phyloP scores from a whole-genome alignment of 2,888 invertebrate species.

The Oscheius onirici region DNA sequence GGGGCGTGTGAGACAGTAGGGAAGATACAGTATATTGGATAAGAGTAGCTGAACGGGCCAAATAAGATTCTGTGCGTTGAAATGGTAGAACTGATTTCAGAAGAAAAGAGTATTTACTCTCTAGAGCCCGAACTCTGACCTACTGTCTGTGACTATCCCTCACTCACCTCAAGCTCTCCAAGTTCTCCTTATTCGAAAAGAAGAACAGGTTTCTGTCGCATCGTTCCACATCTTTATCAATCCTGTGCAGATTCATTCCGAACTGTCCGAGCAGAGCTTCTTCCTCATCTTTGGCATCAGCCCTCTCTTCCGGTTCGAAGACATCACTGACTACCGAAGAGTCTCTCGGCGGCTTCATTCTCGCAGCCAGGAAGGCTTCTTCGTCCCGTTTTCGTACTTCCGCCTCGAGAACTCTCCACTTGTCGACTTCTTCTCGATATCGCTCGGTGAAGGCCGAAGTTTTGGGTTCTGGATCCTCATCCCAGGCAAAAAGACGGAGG shows the following conservation, averaged over 20 bases:
- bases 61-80: no score
- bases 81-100: no score
- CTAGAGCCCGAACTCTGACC: no score
- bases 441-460: slow-evolving; percentile 47
- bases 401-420: slow-evolving; percentile 93
- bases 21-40: no score
- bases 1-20: no score
- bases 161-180: slow-evolving; percentile 79
- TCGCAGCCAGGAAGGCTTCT: slow-evolving; percentile 72
- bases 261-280: slow-evolving; percentile 68
- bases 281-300: slow-evolving; percentile 5
- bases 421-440: slow-evolving; percentile 79
- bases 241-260: slow-evolving; percentile 88
- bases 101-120: no score
- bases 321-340: slow-evolving; percentile 64
- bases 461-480: slow-evolving; percentile 56
- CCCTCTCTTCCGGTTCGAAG: slow-evolving; percentile 55
- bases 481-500: slow-evolving; percentile 63
- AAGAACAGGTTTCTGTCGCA: slow-evolving; percentile 94
- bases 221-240: slow-evolving; percentile 94
- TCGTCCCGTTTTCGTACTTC: slow-evolving; percentile 85
- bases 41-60: no score
- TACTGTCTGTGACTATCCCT: no score
- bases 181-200: slow-evolving; percentile 84
- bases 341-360: slow-evolving; percentile 54